Conservation (phyloP, 2,888 invertebrate species). For the Kryphioiulus occultus region DNA sequence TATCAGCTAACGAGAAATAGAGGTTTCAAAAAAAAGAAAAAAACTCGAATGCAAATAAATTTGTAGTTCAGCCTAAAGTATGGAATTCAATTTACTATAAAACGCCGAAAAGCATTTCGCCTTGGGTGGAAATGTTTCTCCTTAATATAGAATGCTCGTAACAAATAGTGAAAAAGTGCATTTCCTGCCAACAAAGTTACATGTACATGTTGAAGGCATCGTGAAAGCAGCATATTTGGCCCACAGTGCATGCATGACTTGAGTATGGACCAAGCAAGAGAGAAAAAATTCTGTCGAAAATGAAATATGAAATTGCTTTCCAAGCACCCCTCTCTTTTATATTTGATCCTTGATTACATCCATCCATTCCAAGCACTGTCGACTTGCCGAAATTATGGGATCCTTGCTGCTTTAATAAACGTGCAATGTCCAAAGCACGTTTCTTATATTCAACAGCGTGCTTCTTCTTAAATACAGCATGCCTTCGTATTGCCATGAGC, state of each 20-base stretch:
- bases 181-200: neutral
- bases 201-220: constrained; percentile 24
- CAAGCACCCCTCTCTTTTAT: constrained; percentile 13
- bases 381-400: constrained; percentile 23
- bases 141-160: constrained; percentile 14
- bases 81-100: constrained; percentile 47
- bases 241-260: neutral
- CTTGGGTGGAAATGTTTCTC: neutral
- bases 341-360: constrained; percentile 40
- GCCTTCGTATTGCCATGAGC: neutral
- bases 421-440: neutral
- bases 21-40: neutral
- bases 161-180: constrained; percentile 28
- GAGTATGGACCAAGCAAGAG: neutral
- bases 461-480: neutral
- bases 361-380: constrained; percentile 27
- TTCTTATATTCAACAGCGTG: constrained; percentile 1
- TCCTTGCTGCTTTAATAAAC: constrained; percentile 37
- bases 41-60: constrained; percentile 11
- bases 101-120: neutral
- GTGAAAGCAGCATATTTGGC: neutral
- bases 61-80: neutral
- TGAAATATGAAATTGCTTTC: constrained; percentile 40
- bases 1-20: neutral
- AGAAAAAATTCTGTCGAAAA: constrained; percentile 14